Conservation (phyloP, 2,113 vertebrate genomes). For the Trogon melanurus region DNA sequence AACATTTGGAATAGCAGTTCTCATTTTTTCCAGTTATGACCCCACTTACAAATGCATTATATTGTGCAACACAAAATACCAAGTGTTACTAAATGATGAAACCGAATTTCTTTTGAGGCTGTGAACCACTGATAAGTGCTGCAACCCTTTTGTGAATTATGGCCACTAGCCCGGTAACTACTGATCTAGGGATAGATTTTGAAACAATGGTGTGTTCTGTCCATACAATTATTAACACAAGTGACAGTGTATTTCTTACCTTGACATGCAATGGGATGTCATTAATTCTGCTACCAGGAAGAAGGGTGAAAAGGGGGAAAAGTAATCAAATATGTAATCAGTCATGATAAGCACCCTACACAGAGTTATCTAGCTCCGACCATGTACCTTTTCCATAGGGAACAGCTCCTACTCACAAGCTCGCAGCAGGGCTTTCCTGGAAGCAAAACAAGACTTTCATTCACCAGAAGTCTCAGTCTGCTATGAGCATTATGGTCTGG, state of each 20-base stretch:
- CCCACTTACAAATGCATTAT: background rate
- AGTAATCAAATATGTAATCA: background rate
- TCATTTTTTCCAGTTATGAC: background rate
- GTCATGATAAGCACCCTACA: background rate
- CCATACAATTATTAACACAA: background rate
- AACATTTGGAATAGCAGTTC: background rate
- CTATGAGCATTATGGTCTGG: background rate
- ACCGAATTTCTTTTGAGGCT: background rate
- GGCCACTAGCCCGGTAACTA: background rate
- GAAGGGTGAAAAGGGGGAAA: background rate
- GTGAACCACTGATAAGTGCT: background rate
- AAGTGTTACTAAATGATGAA: background rate
- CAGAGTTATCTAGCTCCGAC: background rate
- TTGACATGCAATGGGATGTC: background rate
- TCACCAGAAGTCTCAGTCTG: background rate
- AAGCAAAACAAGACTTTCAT: background rate
- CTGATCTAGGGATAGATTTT: background rate
- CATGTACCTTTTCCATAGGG: background rate
- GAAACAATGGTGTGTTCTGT: background rate
- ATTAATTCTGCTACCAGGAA: constrained; percentile 5
- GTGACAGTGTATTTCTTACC: background rate
- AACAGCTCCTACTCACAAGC: background rate
- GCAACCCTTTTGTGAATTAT: background rate
- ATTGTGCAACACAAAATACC: constrained; percentile 10
- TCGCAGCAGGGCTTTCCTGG: background rate